phyloP scores from a whole-genome alignment of 2,113 vertebrate species.

The Pseudopipra pipra region DNA sequence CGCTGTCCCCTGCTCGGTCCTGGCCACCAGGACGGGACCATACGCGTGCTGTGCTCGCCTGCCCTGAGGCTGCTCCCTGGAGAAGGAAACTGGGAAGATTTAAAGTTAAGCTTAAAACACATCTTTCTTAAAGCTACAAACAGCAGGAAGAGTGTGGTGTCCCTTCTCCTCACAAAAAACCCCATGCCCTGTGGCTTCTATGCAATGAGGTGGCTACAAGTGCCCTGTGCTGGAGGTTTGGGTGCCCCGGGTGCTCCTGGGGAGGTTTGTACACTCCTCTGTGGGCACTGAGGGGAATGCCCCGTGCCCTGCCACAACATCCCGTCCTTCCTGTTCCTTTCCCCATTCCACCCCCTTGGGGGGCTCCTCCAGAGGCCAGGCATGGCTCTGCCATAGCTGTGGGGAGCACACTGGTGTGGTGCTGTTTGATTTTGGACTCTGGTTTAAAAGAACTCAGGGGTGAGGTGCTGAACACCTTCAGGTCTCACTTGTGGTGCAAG shows the following conservation, averaged over 20 bases:
- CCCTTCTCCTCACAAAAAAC: neutral
- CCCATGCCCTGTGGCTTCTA: accelerated
- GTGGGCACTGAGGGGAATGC: neutral
- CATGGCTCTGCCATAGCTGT: accelerated
- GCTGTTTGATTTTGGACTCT: neutral
- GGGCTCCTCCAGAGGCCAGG: neutral
- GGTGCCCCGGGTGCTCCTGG: accelerated
- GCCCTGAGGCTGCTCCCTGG: neutral
- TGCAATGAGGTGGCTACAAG: accelerated
- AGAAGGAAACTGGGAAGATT: neutral
- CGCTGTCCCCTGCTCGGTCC: accelerated
- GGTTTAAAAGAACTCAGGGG: too few relatives aligned
- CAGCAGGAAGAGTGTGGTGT: accelerated
- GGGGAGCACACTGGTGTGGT: accelerated
- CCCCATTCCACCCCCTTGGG: accelerated
- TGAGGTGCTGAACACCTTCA: accelerated
- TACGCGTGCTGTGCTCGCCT: accelerated
- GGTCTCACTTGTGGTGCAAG: neutral
- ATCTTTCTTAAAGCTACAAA: too few relatives aligned
- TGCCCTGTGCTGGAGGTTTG: too few relatives aligned
- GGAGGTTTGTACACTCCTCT: neutral
- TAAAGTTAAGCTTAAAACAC: neutral
- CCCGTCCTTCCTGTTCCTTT: accelerated
- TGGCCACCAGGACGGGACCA: accelerated
- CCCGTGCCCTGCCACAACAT: accelerated